Base-by-base conservation (phyloP, 2,797 vertebrate species). In the Labroides dimidiatus region DNA sequence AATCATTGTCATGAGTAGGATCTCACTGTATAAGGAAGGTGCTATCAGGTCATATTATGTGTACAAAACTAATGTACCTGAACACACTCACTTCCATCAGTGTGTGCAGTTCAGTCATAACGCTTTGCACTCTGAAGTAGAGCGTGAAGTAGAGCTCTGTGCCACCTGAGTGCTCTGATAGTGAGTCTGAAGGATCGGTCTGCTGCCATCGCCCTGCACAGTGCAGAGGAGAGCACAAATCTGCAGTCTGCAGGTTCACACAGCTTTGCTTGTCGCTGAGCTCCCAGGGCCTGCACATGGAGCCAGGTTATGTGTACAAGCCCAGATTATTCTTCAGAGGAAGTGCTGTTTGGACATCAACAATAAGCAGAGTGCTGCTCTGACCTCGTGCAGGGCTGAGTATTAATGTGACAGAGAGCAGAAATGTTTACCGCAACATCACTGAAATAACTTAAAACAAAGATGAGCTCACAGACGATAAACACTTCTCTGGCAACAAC, bases 231-330 rank as follows among this genome's bases (percentile, higher is more conserved):
- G 49, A 59, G 75, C 30, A 44, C 72, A 75, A 72, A 87, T 75
- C 90, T 74, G 88, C 87, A 92, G 87, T 87, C 72, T 80, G 80
- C 59, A 84, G 86, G 89, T 90, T 89, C 84, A 82, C 64, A 80
- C 73, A 70, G 80, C 71, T 80, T 79, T 80, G 73, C 23, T 27
- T 13, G 23, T 77, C 80, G 73, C 77, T 77, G 69, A 79, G 85
- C 80, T 80, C 30, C 51, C 53, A 21, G 67, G 67, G 63, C 11
- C 58, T 27, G 69, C 78, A 69, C 56, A 10, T 36, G 57, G 59
- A 78, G 71, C 44, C 55, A 27, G 50, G 20, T 36, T 58, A 75
- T 21, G 62, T 16, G 15, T 56, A 55, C 60, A 62, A 66, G 23
- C 10, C 58, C 67, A 55, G 53, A 47, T 58, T 81, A 78, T 84